phyloP scores from a whole-genome alignment of 2,797 vertebrate species.

The Zenarchopterus dispar region DNA sequence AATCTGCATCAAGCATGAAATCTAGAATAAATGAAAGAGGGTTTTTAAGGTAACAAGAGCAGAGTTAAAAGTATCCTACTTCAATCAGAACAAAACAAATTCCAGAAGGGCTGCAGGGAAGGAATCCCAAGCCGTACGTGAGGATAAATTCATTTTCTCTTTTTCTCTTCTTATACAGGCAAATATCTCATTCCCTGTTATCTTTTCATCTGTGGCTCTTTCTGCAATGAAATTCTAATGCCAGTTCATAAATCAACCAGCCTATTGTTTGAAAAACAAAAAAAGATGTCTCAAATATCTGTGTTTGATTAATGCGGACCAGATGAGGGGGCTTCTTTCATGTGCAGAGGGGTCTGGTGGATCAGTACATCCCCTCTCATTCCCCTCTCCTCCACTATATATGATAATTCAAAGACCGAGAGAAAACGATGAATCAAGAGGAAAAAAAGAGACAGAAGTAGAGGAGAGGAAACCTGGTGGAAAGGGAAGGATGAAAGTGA shows the following conservation, averaged over 20 bases:
- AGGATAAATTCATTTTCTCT: constrained; percentile 58
- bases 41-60: constrained; percentile 28
- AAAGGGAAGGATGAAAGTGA: background rate
- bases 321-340: constrained; percentile 84
- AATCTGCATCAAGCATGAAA: constrained; percentile 1
- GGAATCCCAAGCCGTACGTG: constrained; percentile 36
- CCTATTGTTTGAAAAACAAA: constrained; percentile 88
- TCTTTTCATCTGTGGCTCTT: constrained; percentile 84
- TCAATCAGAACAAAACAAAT: constrained; percentile 16
- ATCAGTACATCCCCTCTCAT: constrained; percentile 47
- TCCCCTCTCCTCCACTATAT: constrained; percentile 41
- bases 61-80: background rate
- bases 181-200: constrained; percentile 73
- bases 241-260: constrained; percentile 87
- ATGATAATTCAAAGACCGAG: constrained; percentile 69
- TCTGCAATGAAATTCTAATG: constrained; percentile 85
- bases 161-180: constrained; percentile 40
- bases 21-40: background rate
- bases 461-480: background rate
- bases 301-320: constrained; percentile 83
- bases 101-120: background rate
- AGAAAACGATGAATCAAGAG: constrained; percentile 6
- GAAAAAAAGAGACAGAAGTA: background rate
- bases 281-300: constrained; percentile 88
- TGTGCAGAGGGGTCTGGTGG: constrained; percentile 74